Percentiles rank a stretch among this genome's conserved stretches.
These are phyloP conservation scores for Clinocottus analis DNA, from an alignment of 2,113 vertebrate species.

Conservation along the genomic window DNA sequence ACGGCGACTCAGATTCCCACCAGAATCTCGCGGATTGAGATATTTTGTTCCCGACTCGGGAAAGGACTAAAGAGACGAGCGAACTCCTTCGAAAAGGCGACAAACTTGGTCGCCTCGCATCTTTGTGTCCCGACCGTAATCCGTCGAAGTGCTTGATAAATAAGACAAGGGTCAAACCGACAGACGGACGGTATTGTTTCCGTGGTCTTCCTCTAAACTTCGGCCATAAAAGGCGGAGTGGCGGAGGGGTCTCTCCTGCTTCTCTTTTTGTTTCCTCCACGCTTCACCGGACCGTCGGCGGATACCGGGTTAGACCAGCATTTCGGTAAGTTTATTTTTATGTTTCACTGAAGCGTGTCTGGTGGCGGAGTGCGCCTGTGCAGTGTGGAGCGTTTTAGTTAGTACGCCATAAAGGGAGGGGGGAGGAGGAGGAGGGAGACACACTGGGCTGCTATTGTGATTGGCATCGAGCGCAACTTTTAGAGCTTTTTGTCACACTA, in stretches of 20 bases:
- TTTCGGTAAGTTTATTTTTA: conserved; percentile 83
- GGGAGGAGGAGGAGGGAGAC: conserved; percentile 24
- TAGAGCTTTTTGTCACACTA: conserved; percentile 22
- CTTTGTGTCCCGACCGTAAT: conserved; percentile 70
- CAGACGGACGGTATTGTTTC: conserved; percentile 74
- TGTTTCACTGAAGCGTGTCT: conserved; percentile 78
- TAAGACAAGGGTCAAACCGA: conserved; percentile 75
- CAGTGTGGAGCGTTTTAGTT: conserved; percentile 75
- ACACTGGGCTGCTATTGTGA: conserved; percentile 59
- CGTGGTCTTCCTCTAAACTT: conserved; percentile 59
- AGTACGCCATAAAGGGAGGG: conserved; percentile 78
- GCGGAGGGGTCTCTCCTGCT: background rate
- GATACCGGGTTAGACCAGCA: conserved; percentile 38
- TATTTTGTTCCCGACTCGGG: background rate
- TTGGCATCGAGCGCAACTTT: conserved; percentile 64
- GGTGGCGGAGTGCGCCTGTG: conserved; percentile 79
- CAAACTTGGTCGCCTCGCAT: conserved; percentile 75
- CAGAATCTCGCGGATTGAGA: conserved; percentile 33
- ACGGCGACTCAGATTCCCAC: conserved; percentile 40
- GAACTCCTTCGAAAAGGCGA: conserved; percentile 62
- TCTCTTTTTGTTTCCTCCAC: background rate
- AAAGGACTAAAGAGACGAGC: conserved; percentile 28
- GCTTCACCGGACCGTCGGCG: background rate
- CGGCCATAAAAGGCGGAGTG: conserved; percentile 42
- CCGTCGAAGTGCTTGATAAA: conserved; percentile 71